phyloP scores from a whole-genome alignment of 2,113 vertebrate genomes.

The Xenotilapia leptura region DNA sequence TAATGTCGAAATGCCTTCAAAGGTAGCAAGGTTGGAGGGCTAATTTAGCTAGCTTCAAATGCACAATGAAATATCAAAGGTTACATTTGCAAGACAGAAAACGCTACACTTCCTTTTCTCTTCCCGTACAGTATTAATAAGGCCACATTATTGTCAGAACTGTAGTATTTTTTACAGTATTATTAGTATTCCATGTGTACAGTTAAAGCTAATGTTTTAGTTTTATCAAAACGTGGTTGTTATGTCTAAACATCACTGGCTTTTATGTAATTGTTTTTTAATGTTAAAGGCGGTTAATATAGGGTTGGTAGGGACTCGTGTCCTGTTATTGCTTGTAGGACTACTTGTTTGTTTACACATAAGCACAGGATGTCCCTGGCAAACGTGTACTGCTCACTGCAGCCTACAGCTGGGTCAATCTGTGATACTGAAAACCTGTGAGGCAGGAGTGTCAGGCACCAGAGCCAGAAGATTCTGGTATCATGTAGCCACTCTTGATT shows the following conservation, averaged over 20 bases:
- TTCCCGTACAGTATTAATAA: neutral
- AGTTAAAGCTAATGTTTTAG: neutral
- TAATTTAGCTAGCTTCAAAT: neutral
- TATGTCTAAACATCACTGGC: neutral
- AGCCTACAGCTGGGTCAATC: neutral
- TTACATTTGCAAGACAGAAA: neutral
- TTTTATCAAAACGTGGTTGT: neutral
- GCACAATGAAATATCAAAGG: neutral
- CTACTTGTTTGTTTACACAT: neutral
- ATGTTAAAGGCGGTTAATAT: neutral
- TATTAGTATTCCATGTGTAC: neutral
- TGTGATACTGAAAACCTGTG: neutral
- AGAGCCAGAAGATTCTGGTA: neutral
- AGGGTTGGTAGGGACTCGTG: neutral
- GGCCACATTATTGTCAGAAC: neutral
- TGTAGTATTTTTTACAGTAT: neutral
- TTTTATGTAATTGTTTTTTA: neutral
- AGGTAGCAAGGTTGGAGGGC: neutral
- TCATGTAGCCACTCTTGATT: neutral
- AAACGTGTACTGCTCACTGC: neutral
- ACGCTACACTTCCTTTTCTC: neutral
- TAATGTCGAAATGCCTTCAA: neutral
- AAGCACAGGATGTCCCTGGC: neutral
- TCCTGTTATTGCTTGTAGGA: neutral
- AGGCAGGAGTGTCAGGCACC: neutral